Base-by-base conservation (phyloP, 1,140 invertebrate genomes). In the Paralvinella palmiformis region DNA sequence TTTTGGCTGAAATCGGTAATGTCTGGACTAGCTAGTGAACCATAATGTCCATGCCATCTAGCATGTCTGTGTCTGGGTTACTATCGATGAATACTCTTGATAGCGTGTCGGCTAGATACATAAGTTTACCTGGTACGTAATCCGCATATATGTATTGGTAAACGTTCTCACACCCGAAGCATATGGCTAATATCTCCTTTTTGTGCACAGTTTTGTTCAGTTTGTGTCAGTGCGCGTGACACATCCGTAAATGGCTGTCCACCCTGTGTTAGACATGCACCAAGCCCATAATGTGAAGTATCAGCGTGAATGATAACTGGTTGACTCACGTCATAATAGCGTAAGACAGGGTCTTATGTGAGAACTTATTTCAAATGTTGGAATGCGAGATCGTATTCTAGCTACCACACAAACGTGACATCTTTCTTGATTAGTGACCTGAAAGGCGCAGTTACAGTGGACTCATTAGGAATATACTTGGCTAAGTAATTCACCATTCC, bases 141-240 rank as follows among this genome's bases (percentile, higher is more conserved):
- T n/a, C n/a, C n/a, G n/a, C n/a, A n/a, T n/a, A n/a, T n/a, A n/a
- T 2, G 2, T 48, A 48, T 20, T 48, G 44, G 27, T 78, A 75
- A 70, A 82, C 83, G 33, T 72, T 62, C 55, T 79, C 73, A 3
- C 74, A 69, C 5, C 73, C 74, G 2, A 56, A 56, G 22, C 22
- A 2, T 17, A 56, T 56, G 20, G 82, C 79, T 3, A 83, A 69
- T 3, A 80, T 71, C 68, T 85, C 81, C 62, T 78, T 77, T 59
- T 84, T 84, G 77, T 15, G 73, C 75, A 64, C 83, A 83, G 37
- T 82, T 81, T 35, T 68, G n/a, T 69, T 85, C 78, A 41, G 74
- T 68, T 7, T 58, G 4, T 5, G 76, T 79, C 15, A 84, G 64
- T 6, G 77, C 72, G n/a, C n/a, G n/a, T n/a, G n/a, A n/a, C n/a